A percentile compares a stretch with the other conserved stretches of the same genome.
phyloP scores from a whole-genome alignment of 23 tunicate species.

The Ciona savignyi region DNA sequence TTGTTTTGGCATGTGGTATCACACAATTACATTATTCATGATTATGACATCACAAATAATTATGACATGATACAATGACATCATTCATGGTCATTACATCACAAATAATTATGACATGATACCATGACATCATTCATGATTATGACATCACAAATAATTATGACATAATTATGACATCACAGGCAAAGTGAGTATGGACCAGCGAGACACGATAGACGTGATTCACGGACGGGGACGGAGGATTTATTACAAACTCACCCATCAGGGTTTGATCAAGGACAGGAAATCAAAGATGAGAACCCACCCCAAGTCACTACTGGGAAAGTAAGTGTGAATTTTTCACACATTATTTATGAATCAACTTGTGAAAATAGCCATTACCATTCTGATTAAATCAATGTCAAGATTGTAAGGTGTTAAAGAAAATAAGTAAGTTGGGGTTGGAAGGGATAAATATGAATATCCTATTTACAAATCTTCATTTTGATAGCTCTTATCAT shows the following conservation, averaged over 20 bases:
- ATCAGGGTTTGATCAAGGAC: conserved; percentile 66
- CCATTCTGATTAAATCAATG: too few species aligned
- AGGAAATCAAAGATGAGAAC: conserved; percentile 61
- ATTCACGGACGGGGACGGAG: conserved; percentile 77
- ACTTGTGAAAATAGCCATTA: too few species aligned
- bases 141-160: too few species aligned
- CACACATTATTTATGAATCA: too few species aligned
- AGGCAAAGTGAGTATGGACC: conserved; percentile 79
- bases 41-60: too few species aligned
- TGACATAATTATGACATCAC: not conserved
- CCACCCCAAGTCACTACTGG: conserved; percentile 70
- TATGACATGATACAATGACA: conserved; percentile 53
- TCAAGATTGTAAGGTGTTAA: too few species aligned
- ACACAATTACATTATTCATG: too few species aligned
- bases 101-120: conserved; percentile 64
- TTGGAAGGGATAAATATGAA: too few species aligned
- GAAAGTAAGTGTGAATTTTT: conserved; percentile 87
- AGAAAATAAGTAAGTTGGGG: too few species aligned
- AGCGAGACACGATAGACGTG: conserved; percentile 84
- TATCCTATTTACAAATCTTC: too few species aligned
- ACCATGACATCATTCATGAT: conserved; percentile 32
- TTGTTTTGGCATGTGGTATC: too few species aligned
- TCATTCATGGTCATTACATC: conserved; percentile 70
- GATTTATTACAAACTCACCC: conserved; percentile 78
- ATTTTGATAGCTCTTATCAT: too few species aligned